Evolutionary conservation across 92 coral and sea anemone species (phyloP), one percentile per base, ranked within the genome.

Genomic region (Palythoa grandiflora): DNA sequence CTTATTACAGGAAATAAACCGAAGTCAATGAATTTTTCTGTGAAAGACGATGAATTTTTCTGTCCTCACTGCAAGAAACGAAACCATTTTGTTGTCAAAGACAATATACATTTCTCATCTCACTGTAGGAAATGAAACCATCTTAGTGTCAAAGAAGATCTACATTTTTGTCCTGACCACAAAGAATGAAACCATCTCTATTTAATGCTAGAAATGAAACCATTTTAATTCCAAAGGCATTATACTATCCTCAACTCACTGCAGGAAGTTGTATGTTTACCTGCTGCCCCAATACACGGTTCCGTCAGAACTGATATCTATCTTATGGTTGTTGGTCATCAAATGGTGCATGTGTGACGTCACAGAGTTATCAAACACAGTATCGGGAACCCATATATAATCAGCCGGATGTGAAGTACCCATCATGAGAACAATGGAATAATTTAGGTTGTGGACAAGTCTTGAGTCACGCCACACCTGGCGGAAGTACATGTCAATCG

Each of bases 341-440:
- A 88, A 79, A 83, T 88, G 74, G 80, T 88, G 91, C 72, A 88
- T 65, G 65, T 88, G 79, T 68, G 91, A 88, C 2, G 83, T 83
- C 80, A 88, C 91, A 40, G 91, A 81, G 84, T 83, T 88, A 19
- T 83, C 91, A 88, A 88, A 81, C 35, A 85, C 79, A 10, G 91
- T 78, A 73, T 88, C 91, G 35, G 88, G 81, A 20, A 88, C 91
- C 91, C 91, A 88, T 38, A 88, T 88, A 5, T 80, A 88, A 74
- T 88, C 91, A 20, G 87, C 91, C 53, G 91, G 91, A 21, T 81
- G 87, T 73, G 71, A 73, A 16, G 91, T 83, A 9, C 91, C 91
- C 68, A 85, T 81, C 61, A 88, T 72, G 70, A 81, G 86, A 52
- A 79, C 86, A 37, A 88, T 80, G 8, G 88, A 72, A 38, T 85